Conservation (phyloP, 2,888 invertebrate genomes). For the Hedychridium roseum region DNA sequence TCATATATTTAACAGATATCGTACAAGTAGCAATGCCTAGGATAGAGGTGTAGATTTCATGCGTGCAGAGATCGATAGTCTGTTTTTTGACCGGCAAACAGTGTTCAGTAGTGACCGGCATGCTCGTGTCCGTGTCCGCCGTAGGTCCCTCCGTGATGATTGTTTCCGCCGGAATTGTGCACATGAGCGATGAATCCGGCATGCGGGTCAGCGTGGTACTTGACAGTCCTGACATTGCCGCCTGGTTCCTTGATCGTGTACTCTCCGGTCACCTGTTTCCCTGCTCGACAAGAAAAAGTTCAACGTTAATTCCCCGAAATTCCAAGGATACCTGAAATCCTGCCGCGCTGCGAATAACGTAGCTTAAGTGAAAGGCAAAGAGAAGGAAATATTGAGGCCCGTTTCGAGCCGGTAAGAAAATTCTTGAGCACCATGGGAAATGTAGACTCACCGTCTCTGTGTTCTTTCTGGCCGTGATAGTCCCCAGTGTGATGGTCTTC, state of each 20-base stretch:
- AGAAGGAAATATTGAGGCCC: no score
- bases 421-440: no score
- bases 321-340: no score
- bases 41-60: no score
- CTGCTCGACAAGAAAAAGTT: no score
- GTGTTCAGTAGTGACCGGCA: conserved; percentile 16
- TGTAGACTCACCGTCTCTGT: conserved; percentile 56
- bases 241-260: conserved; percentile 62
- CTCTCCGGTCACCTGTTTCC: conserved; percentile 57
- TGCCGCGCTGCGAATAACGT: no score
- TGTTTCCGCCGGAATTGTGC: conserved; percentile 57
- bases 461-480: conserved; percentile 59
- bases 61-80: no score
- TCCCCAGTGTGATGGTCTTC: conserved; percentile 58
- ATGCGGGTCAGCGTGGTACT: conserved; percentile 57
- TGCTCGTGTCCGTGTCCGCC: conserved; percentile 43
- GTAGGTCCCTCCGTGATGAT: conserved; percentile 55
- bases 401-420: no score
- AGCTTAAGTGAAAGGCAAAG: no score
- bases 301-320: no score
- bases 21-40: not conserved
- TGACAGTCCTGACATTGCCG: conserved; percentile 56
- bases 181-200: conserved; percentile 62
- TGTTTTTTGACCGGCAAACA: not conserved
- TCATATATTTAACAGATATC: conserved; percentile 6